Evolutionary conservation across 2,113 vertebrate genomes (phyloP), one percentile per base, ranked within the genome.

Genomic region (Rhynchopsitta pachyrhyncha): DNA sequence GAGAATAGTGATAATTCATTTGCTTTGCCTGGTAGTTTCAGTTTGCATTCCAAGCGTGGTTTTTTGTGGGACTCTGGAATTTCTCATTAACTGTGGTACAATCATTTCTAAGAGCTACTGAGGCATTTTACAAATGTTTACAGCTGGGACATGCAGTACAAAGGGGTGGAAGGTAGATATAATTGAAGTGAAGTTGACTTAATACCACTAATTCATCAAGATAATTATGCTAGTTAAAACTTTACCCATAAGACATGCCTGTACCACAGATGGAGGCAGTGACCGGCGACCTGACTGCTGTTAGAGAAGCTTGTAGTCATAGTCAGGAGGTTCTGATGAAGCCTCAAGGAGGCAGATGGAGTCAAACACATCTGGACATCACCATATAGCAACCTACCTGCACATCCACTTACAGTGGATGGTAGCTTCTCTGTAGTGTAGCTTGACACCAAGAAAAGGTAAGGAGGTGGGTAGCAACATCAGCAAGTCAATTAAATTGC

Each of bases 381-480:
- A 0, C 49, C 10, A 4, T 2, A 11, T 0, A 3, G 20, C 46
- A 29, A 20, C 4, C 11, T 17, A 18, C 63, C n/a, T 47, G 29
- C 47, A 7, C n/a, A 17, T 17, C 35, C 66, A 9, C 13, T 47
- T 25, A 24, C 13, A 8, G 33, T 6, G 25, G 23, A 5, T 4
- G 25, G 49, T 10, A 9, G 29, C 46, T 64, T 29, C 46, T 69
- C 27, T 44, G 50, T 9, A 57, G 39, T 1, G 0, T 13, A 59
- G 55, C 55, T 59, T 20, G 24, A 33, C 31, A 55, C 41, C 55
- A 49, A 60, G 27, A 20, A n/a, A 75, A 70, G 53, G 60, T 22
- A 47, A 64, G 53, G 75, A 71, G 39, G 29, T 15, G 47, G 23
- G 47, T 55, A 74, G 55, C 24, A 55, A 17, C 35, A 66, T 17